Evolutionary conservation across 1,140 invertebrate genomes (phyloP).

Genomic region (Teleopsis dalmanni): DNA sequence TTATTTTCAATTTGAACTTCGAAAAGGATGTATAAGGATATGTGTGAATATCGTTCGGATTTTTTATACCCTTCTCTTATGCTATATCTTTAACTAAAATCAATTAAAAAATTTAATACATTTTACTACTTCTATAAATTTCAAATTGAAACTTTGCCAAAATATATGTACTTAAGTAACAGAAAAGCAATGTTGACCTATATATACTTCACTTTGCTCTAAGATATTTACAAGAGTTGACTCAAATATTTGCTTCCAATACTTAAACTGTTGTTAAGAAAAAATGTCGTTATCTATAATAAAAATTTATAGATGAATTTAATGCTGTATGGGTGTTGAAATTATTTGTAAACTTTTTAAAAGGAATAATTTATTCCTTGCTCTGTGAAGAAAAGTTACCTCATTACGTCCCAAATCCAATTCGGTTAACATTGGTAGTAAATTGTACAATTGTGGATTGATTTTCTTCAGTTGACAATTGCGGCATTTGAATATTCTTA

Average conservation of each 20-base stretch:
- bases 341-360: background rate
- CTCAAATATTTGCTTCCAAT: background rate
- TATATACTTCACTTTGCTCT: too few relatives aligned
- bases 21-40: too few relatives aligned
- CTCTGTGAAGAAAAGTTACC: slow-evolving; percentile 20
- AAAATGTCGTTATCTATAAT: background rate
- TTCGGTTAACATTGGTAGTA: slow-evolving; percentile 58
- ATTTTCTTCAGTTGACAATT: slow-evolving; percentile 61
- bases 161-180: too few relatives aligned
- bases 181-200: too few relatives aligned
- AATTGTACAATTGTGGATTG: slow-evolving; percentile 67
- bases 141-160: too few relatives aligned
- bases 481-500: slow-evolving; percentile 61
- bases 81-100: too few relatives aligned
- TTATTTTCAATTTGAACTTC: too few relatives aligned
- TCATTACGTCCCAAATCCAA: slow-evolving; percentile 69
- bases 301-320: background rate
- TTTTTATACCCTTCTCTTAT: too few relatives aligned
- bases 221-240: slow-evolving; percentile 5
- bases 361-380: background rate
- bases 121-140: too few relatives aligned
- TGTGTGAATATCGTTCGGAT: too few relatives aligned
- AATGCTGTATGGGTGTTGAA: background rate
- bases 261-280: background rate
- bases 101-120: too few relatives aligned